Percentiles rank a stretch among this genome's conserved stretches.
Evolutionary conservation across 2,797 vertebrate species (phyloP).

Genomic region (Hemitrygon akajei): DNA sequence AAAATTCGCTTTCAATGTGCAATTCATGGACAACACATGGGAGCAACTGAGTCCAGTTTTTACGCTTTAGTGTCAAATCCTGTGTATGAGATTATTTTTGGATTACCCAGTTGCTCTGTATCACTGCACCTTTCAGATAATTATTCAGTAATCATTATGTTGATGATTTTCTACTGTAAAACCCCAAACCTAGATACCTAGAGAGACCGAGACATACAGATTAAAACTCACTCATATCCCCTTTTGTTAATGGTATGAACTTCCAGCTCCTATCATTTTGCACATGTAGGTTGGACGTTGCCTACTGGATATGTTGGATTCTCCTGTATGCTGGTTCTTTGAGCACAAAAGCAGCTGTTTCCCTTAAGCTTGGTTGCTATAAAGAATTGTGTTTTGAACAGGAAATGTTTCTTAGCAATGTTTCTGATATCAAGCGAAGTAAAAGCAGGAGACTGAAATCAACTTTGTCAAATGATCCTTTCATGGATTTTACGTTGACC

Average conservation of each 20-base stretch:
- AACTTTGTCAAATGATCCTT: constrained; percentile 12
- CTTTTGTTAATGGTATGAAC: background rate
- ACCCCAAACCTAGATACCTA: background rate
- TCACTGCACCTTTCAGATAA: background rate
- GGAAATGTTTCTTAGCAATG: background rate
- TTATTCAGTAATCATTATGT: background rate
- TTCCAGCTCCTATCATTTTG: background rate
- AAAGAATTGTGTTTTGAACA: background rate
- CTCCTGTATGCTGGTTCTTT: background rate
- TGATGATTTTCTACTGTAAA: background rate
- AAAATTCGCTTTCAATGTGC: too few species aligned
- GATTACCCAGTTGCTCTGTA: background rate
- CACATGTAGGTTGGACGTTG: background rate
- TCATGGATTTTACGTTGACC: background rate
- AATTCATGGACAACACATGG: too few species aligned
- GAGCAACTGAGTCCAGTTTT: too few species aligned
- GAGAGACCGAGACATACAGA: background rate
- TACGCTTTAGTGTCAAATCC: background rate
- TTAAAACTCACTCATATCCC: background rate
- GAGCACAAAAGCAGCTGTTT: constrained; percentile 26
- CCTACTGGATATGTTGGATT: background rate
- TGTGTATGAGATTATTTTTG: background rate
- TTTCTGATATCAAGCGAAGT: constrained; percentile 29
- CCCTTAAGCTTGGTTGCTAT: background rate
- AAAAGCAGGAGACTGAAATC: constrained; percentile 5